Evolutionary conservation across 2,888 invertebrate genomes (phyloP), one percentile per base, ranked within the genome.

Genomic region (Lasioglossum lativentre): DNA sequence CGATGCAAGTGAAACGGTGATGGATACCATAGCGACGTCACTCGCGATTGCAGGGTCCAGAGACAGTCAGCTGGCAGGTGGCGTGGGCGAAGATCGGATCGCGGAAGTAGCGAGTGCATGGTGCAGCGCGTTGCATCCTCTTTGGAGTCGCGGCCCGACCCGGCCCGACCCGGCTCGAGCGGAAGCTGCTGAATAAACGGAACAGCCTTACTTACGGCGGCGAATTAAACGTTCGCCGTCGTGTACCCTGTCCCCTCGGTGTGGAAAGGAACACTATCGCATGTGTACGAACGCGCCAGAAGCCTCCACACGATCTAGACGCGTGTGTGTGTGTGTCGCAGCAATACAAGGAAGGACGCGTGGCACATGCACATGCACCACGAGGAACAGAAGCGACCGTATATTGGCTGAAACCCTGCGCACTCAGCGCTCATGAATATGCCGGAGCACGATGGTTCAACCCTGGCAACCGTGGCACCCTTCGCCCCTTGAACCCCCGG

Each of bases 341-440:
- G 56, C n/a, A 56, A 80, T 78, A 88, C 83, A 83, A 82, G 75
- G 56, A 75, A 34, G 82, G 80, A 83, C 80, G 87, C 88, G 88
- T 85, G 79, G 68, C 52, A 63, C 63, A 30, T 34, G 75, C 84
- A 81, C 84, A 84, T 78, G 85, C 83, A 83, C 75, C 78, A 70
- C 72, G 78, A 59, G 74, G 76, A 88, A 85, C 90, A 90, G 90
- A 86, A 88, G 84, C 86, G 88, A 89, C 75, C 78, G 85, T 91
- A 92, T 94, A 93, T 93, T 93, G 93, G 94, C 93, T 92, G 89
- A 92, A 93, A 92, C 93, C 91, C 89, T 91, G 93, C 94, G 91
- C 93, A 94, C 93, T 94, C 93, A 94, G 93, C 93, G 90, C 94
- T 93, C 93, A 93, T 94, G 94, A 94, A 93, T 94, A 93, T 94